Base-by-base conservation (phyloP, 2,113 vertebrate species). In the Daboia siamensis region DNA sequence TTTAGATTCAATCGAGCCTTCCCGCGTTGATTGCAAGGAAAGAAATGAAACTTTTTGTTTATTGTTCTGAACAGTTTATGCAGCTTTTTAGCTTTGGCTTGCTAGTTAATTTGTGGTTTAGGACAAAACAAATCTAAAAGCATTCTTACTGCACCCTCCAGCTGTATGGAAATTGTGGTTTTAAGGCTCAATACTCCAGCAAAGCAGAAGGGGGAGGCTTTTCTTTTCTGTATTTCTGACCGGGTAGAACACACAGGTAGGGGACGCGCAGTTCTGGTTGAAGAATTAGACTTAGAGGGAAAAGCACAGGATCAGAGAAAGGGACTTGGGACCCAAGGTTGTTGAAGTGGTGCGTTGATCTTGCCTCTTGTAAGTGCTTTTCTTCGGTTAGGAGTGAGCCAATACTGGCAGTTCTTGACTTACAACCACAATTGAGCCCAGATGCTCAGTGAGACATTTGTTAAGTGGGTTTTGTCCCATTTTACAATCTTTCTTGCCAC, bases 91-190 rank as follows among this genome's bases (percentile, higher is more conserved):
- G n/a, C 87, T 89, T 21, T 92, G 55, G 52, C 8, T 57, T 90
- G 52, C 29, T 90, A 80, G 89, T 90, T 54, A 0, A 1, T 51
- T 64, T 0, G 39, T 93, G 93, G 90, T 94, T 88, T 94, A 74
- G 0, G 54, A 92, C 0, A 90, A 51, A 92, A 86, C 3, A 23
- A 39, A 59, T 89, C 87, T 5, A 10, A 3, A 87, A 94, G 33
- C 61, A 94, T 93, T 94, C 46, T 93, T 48, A 64, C 74, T 90
- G 87, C 85, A 44, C 51, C 74, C 92, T 95, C 61, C 90, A 59
- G 87, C 95, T 69, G 15, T 0, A 4, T 26, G 84, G 90, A 33
- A 92, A 90, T 4, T 2, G 86, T 54, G 89, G 91, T 91, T 23
- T 51, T 0, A 0, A 93, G 93, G 87, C n/a, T 29, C 88, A 33